Conservation (phyloP, 1,140 invertebrate genomes). For the Eumaeus atala region DNA sequence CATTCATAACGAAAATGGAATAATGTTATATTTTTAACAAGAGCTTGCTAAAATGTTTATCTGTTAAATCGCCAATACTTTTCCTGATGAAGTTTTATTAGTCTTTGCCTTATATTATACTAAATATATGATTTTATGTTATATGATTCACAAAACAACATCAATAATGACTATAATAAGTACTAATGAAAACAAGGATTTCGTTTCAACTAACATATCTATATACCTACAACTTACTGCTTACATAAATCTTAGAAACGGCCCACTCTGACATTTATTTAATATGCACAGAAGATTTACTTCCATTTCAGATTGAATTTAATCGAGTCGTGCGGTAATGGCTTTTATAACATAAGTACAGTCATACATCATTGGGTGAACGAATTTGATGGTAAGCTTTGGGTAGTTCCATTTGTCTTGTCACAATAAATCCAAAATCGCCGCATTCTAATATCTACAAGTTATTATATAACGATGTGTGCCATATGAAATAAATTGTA, state of each 20-base stretch:
- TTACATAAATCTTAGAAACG: constrained; percentile 46
- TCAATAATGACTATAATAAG: neutral
- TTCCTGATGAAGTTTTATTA: too few species aligned
- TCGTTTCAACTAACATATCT: neutral
- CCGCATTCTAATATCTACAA: constrained; percentile 10
- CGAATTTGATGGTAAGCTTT: constrained; percentile 20
- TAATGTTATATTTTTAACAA: too few species aligned
- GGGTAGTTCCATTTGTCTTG: constrained; percentile 27
- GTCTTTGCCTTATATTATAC: too few species aligned
- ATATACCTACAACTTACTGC: neutral
- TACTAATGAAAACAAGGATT: neutral
- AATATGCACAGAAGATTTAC: constrained; percentile 63
- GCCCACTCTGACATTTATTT: constrained; percentile 49
- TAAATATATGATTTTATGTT: too few species aligned
- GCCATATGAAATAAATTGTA: too few species aligned
- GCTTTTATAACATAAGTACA: constrained; percentile 45
- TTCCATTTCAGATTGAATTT: constrained; percentile 50
- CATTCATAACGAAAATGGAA: too few species aligned
- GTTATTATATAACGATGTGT: neutral
- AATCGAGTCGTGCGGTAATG: constrained; percentile 48
- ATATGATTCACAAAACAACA: neutral
- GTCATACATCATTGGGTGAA: constrained; percentile 36
- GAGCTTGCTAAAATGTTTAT: too few species aligned
- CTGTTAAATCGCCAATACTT: too few species aligned
- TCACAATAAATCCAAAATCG: constrained; percentile 30